These are phyloP conservation scores for Xerus inauris DNA, from an alignment of 2,113 vertebrate genomes.

Conservation along the genomic window DNA sequence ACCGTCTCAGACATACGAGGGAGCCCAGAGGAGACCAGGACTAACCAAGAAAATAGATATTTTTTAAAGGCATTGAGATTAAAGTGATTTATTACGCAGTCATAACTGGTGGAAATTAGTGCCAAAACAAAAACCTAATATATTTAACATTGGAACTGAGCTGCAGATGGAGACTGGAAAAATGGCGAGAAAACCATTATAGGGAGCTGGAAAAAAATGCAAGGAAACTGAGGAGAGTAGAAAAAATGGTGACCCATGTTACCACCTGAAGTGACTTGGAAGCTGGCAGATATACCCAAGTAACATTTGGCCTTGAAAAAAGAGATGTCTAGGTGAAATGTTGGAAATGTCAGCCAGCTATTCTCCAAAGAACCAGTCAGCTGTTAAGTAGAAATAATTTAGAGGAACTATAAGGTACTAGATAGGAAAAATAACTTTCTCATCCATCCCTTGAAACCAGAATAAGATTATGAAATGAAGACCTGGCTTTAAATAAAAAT, in stretches of 20 bases:
- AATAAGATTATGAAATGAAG: background rate
- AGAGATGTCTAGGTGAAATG: background rate
- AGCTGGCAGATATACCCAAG: background rate
- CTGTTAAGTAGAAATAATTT: background rate
- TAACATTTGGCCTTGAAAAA: background rate
- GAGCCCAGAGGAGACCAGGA: background rate
- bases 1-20: background rate
- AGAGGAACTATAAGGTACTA: background rate
- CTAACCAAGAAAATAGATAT: background rate
- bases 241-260: background rate
- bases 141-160: background rate
- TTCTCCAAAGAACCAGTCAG: background rate
- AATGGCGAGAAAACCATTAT: background rate
- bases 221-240: background rate
- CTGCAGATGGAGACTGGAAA: background rate
- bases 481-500: background rate
- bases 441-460: background rate
- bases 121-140: background rate
- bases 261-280: background rate
- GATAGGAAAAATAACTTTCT: background rate
- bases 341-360: background rate
- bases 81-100: background rate
- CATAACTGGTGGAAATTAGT: background rate
- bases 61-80: background rate
- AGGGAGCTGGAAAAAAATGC: background rate